Evolutionary conservation across 2,113 vertebrate genomes (phyloP), one percentile per base, ranked within the genome.

Genomic region (Amphilophus citrinellus): DNA sequence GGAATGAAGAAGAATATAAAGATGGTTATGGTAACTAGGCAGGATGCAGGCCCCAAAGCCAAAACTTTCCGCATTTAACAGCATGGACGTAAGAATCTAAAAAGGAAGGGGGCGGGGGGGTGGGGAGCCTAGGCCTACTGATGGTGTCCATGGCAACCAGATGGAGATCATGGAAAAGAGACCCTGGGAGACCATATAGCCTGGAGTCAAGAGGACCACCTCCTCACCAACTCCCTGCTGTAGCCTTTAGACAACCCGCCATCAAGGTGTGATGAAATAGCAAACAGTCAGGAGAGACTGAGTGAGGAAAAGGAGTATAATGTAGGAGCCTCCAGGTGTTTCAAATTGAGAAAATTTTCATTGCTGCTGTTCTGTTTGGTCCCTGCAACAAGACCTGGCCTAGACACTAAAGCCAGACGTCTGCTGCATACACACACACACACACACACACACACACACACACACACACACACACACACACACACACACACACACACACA

Each of bases 81-180:
- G 78, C 62, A 61, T 71, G 63, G 81, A 89, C 30, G 57, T 73
- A 47, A 68, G 85, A 35, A 85, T 63, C 42, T 84, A 24, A 76
- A 88, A 78, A 61, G 77, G 22, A 71, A 24, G 6, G 17, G 42
- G 9, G 30, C 22, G 42, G 22, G 5, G 9, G 35, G 35, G 37
- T 5, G 32, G 27, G 15, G 27, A 4, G 6, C 15, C n/a, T 10
- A 10, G 24, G 65, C 22, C 44, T 85, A 85, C 88, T 57, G 75
- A 88, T 88, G 86, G 89, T 93, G 80, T 90, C 94, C 86, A 93
- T 93, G 79, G 86, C 85, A 91, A 91, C 92, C 50, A 77, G 85
- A 89, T 84, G 59, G 77, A 90, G 82, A 88, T 89, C 84, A 80
- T 47, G 59, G 79, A 85, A 76, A 87, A 83, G 61, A 86, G 80